Evolutionary conservation across 2,888 invertebrate genomes (phyloP).

Genomic region (Sinodicranocentrus sp.): DNA sequence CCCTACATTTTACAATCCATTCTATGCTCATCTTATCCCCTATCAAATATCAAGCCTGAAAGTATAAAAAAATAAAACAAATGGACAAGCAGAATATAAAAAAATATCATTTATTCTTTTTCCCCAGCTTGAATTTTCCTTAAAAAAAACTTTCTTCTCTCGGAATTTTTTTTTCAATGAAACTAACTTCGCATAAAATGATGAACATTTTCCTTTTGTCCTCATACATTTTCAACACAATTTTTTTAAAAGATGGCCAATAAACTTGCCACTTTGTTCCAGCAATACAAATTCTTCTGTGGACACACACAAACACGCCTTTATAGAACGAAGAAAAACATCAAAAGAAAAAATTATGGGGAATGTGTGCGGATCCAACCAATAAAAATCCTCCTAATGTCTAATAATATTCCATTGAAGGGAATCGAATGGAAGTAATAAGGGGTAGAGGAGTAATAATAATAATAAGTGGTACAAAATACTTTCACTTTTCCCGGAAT

Average conservation of each 20-base stretch:
- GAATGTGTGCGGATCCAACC: background rate
- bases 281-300: background rate
- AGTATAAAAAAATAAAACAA: slow-evolving; percentile 8
- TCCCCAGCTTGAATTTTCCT: slow-evolving; percentile 20
- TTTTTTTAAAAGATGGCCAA: background rate
- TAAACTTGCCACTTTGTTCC: slow-evolving; percentile 12
- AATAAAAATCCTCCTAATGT: slow-evolving; percentile 51
- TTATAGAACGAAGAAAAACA: too few relatives aligned
- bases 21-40: slow-evolving; percentile 38
- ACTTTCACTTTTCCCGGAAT: slow-evolving; percentile 23
- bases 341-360: background rate
- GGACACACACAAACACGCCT: background rate
- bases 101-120: slow-evolving; percentile 22
- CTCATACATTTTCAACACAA: background rate
- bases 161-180: background rate
- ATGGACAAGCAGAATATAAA: slow-evolving; percentile 5
- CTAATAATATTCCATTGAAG: slow-evolving; percentile 39
- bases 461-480: slow-evolving; percentile 40
- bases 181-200: background rate
- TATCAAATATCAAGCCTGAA: slow-evolving; percentile 37
- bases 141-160: background rate
- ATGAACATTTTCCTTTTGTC: background rate
- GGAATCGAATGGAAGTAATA: slow-evolving; percentile 62
- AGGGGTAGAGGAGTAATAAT: slow-evolving; percentile 18
- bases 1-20: background rate